phyloP scores from a whole-genome alignment of 53 echinoderm and acorn worm species.

The Holothuria scabra region DNA sequence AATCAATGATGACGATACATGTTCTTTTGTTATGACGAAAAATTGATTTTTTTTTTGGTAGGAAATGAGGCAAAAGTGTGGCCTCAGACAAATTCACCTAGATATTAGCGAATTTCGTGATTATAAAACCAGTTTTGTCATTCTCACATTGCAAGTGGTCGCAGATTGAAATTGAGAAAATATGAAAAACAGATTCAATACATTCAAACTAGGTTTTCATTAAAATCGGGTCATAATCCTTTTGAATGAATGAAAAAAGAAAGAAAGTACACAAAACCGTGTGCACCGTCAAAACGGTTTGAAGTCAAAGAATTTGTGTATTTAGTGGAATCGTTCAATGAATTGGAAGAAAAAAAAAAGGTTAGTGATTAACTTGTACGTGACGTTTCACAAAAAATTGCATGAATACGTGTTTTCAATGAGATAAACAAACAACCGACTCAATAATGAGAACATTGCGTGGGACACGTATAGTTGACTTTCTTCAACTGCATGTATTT shows the following conservation, averaged over 20 bases:
- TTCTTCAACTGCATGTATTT: too few species aligned
- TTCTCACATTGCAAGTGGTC: not conserved
- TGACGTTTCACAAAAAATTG: too few species aligned
- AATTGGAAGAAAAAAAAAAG: too few species aligned
- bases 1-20: constrained; percentile 35
- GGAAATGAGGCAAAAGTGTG: constrained; percentile 1
- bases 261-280: too few species aligned
- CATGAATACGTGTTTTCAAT: too few species aligned
- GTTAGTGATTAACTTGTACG: too few species aligned
- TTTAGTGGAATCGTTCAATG: too few species aligned
- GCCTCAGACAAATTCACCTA: constrained; percentile 31
- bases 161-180: not conserved
- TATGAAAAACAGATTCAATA: not conserved
- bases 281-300: too few species aligned
- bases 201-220: constrained; percentile 36
- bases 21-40: constrained; percentile 26
- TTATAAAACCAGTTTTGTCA: constrained; percentile 26
- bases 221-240: constrained; percentile 44
- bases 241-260: not conserved
- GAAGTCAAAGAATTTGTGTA: too few species aligned
- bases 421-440: too few species aligned
- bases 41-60: constrained; percentile 50
- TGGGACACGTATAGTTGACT: too few species aligned
- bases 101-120: constrained; percentile 17
- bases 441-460: too few species aligned